A percentile compares a stretch with the other conserved stretches of the same genome.
phyloP scores from a whole-genome alignment of 2,888 invertebrate species.

The Ferdinandea cuprea region DNA sequence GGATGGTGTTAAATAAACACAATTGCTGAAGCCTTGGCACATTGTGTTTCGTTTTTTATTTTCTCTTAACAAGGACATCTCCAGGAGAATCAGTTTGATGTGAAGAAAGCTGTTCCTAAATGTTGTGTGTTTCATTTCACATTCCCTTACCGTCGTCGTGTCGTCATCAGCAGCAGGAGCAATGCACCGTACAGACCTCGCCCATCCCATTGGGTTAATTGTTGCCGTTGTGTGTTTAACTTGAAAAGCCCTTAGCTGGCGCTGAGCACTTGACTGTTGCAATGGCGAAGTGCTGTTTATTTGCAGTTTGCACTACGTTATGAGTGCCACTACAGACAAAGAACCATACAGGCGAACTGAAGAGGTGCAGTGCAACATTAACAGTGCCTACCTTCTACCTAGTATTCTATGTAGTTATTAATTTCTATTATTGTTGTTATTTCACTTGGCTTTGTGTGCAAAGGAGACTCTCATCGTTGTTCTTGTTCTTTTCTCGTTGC shows the following conservation, averaged over 20 bases:
- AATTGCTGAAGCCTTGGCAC: slow-evolving; percentile 18
- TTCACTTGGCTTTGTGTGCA: slow-evolving; percentile 25
- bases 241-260: slow-evolving; percentile 59
- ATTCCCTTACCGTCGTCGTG: too few relatives aligned
- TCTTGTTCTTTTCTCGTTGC: slow-evolving; percentile 28
- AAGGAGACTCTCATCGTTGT: background rate
- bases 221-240: slow-evolving; percentile 66
- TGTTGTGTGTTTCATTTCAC: background rate
- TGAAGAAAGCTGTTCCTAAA: slow-evolving; percentile 11
- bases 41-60: slow-evolving; percentile 9
- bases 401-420: slow-evolving; percentile 52
- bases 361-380: slow-evolving; percentile 6
- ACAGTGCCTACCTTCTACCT: slow-evolving; percentile 28
- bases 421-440: slow-evolving; percentile 45
- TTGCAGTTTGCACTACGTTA: slow-evolving; percentile 59
- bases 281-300: slow-evolving; percentile 66
- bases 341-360: slow-evolving; percentile 17
- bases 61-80: slow-evolving; percentile 36
- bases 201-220: slow-evolving; percentile 30
- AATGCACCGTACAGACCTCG: background rate
- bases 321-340: slow-evolving; percentile 55
- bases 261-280: slow-evolving; percentile 61
- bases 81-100: background rate
- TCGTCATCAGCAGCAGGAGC: background rate
- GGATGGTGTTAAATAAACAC: slow-evolving; percentile 30